These are phyloP conservation scores for Mesoclemmys tuberculata DNA, from an alignment of 2,113 vertebrate genomes.

Conservation along the genomic window DNA sequence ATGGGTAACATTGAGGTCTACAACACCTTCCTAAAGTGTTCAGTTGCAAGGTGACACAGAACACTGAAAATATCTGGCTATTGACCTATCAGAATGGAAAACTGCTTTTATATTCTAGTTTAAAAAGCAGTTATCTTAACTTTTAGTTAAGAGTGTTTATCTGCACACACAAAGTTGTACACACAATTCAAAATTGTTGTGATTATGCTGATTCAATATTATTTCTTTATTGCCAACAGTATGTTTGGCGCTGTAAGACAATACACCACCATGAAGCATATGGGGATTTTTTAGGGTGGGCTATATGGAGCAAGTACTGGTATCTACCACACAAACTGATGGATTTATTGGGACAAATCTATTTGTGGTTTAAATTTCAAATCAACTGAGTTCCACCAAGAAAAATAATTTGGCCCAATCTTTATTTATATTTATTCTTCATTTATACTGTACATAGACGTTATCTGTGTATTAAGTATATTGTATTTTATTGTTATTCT, in stretches of 20 bases:
- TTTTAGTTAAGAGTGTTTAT: not conserved
- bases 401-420: not conserved
- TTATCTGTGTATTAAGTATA: not conserved
- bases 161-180: not conserved
- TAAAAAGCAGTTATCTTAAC: not conserved
- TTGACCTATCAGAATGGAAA: not conserved
- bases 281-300: not conserved
- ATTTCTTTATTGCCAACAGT: not conserved
- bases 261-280: not conserved
- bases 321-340: not conserved
- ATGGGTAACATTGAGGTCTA: not conserved
- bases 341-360: not conserved
- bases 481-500: not conserved
- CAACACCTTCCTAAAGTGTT: not conserved
- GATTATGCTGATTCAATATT: not conserved
- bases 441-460: not conserved
- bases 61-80: not conserved
- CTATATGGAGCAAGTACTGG: not conserved
- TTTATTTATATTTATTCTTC: not conserved
- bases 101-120: not conserved
- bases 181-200: not conserved
- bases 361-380: not conserved
- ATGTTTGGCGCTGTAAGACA: not conserved
- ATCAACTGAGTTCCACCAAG: not conserved
- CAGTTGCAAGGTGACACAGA: not conserved